A percentile compares a stretch with the other conserved stretches of the same genome.
Conservation (phyloP, 2,888 invertebrate genomes). For the Pristionchus arcanus region DNA sequence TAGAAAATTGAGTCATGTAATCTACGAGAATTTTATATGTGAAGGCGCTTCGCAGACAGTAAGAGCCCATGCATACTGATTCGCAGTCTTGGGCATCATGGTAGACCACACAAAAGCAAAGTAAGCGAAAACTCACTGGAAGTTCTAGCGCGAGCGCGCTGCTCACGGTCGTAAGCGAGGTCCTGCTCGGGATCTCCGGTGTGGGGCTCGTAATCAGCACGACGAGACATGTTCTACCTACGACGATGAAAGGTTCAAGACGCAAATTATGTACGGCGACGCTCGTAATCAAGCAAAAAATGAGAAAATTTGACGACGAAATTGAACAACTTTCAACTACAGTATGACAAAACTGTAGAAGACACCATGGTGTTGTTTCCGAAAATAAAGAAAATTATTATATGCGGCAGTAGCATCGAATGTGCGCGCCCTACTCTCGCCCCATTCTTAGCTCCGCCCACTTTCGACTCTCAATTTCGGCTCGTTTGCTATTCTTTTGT, state of each 20-base stretch:
- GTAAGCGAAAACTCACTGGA: conserved; percentile 40
- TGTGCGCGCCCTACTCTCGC: neutral
- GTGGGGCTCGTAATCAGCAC: conserved; percentile 66
- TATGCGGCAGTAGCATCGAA: neutral
- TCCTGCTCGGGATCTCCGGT: conserved; percentile 66
- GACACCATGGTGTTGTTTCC: neutral
- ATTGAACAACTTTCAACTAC: conserved; percentile 23
- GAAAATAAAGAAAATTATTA: conserved; percentile 7
- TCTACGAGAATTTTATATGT: too few relatives aligned
- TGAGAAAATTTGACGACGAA: conserved; percentile 9
- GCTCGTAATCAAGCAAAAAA: neutral
- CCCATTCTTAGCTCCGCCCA: conserved; percentile 16
- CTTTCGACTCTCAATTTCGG: conserved; percentile 36
- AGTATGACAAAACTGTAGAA: neutral
- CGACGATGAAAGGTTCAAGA: neutral
- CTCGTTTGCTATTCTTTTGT: conserved; percentile 47
- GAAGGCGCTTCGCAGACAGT: neutral
- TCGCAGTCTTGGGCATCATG: neutral
- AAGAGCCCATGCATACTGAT: neutral
- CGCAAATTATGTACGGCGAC: neutral
- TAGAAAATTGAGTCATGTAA: neutral
- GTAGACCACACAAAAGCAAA: neutral
- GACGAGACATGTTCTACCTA: conserved; percentile 62
- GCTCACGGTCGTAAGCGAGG: conserved; percentile 61
- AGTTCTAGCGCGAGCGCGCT: conserved; percentile 50